phyloP scores from a whole-genome alignment of 1,140 invertebrate species.

The Procambarus clarkii region DNA sequence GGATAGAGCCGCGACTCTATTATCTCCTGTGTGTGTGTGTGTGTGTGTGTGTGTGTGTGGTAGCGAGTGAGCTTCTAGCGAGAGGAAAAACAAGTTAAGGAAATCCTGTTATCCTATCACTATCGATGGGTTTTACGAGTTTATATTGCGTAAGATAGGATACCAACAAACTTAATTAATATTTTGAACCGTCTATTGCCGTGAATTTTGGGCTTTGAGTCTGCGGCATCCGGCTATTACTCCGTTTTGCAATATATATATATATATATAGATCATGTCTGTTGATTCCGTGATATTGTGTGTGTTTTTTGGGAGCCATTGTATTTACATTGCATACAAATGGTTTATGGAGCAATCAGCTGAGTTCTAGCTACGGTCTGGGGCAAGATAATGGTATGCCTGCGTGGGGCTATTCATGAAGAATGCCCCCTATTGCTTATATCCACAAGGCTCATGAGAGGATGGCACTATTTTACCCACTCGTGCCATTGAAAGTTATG shows the following conservation, averaged over 20 bases:
- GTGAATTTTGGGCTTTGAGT: neutral
- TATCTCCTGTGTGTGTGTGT: too few species aligned
- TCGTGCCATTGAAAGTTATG: too few species aligned
- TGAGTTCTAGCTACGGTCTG: neutral
- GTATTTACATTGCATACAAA: neutral
- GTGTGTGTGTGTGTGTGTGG: too few species aligned
- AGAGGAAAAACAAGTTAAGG: constrained; percentile 9
- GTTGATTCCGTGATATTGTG: neutral
- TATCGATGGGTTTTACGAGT: constrained; percentile 28
- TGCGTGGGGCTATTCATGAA: neutral
- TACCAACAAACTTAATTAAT: constrained; percentile 29
- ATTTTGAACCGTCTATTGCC: neutral
- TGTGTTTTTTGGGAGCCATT: neutral
- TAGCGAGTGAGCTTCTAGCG: too few species aligned
- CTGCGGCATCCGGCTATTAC: neutral
- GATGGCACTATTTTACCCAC: too few species aligned
- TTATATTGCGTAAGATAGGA: constrained; percentile 43
- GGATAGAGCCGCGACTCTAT: too few species aligned
- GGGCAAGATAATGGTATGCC: neutral
- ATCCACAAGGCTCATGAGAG: neutral
- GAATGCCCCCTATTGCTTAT: neutral
- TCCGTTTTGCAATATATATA: neutral
- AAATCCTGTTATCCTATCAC: constrained; percentile 39
- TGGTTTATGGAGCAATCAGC: neutral
- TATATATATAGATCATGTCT: neutral